Evolutionary conservation across 2,113 vertebrate genomes (phyloP).

Genomic region (Oriolus oriolus): DNA sequence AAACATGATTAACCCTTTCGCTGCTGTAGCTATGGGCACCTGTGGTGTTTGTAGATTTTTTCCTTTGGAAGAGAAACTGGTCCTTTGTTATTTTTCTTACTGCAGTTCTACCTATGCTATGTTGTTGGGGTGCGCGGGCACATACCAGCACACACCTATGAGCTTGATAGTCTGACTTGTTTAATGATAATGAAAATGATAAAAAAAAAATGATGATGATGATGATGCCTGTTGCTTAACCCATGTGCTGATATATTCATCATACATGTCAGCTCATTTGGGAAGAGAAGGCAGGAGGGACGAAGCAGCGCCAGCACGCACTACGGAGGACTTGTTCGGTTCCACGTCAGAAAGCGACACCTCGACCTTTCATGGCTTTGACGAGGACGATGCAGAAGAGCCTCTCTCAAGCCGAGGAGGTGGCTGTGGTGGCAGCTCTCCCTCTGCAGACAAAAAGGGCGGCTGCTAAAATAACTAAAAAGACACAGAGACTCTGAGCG

Average conservation of each 20-base stretch:
- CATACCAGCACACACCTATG: neutral
- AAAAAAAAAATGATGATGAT: constrained; percentile 70
- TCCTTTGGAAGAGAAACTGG: neutral
- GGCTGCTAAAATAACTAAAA: constrained; percentile 72
- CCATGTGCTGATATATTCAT: constrained; percentile 91
- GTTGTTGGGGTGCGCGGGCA: constrained; percentile 23
- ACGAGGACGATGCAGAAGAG: constrained; percentile 94
- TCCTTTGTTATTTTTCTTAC: constrained; percentile 1
- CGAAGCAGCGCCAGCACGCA: constrained; percentile 76
- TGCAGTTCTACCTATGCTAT: constrained; percentile 7
- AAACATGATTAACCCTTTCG: constrained; percentile 60
- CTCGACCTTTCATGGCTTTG: constrained; percentile 98
- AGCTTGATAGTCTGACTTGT: constrained; percentile 55
- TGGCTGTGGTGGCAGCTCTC: constrained; percentile 81
- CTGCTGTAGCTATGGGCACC: constrained; percentile 62
- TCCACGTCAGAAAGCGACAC: constrained; percentile 98
- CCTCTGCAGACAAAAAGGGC: constrained; percentile 87
- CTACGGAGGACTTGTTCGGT: constrained; percentile 96
- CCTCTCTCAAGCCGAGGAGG: constrained; percentile 82
- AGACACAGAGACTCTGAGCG: constrained; percentile 61
- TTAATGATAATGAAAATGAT: constrained; percentile 61
- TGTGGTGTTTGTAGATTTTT: constrained; percentile 12
- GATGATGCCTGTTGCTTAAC: constrained; percentile 86
- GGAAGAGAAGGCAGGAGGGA: constrained; percentile 89
- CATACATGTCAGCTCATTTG: constrained; percentile 89